Evolutionary conservation across 2,113 vertebrate genomes (phyloP), one percentile per base, ranked within the genome.

Genomic region (Mobula hypostoma): DNA sequence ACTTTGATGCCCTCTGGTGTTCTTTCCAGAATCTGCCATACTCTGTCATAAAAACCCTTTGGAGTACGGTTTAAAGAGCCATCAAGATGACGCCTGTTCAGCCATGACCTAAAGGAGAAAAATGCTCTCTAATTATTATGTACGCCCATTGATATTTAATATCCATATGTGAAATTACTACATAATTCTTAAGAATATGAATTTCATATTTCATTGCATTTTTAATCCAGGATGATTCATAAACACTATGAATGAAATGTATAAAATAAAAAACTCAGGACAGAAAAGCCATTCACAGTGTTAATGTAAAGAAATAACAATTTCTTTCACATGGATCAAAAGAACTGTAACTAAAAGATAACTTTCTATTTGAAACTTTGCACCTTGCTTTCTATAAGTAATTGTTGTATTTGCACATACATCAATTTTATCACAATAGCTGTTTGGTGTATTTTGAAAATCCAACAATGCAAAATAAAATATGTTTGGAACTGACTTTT

Each of bases 1-100:
- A 99, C 98, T 58, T 97, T 77, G 82, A 99, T 96, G 0, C 99
- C 98, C 0, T 98, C 97, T 87, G 97, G 96, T 0, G 99, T 99
- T 94, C 99, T 97, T 95, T 99, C 99, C 95, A 99, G 96, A 95
- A 99, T 99, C 96, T 99, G 98, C 98, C 99, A 99, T 95, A 99
- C 98, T 0, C 98, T 96, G 94, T 99, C 99, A 1, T 99, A 99
- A 95, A 99, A 99, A 0, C 98, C 99, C 0, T 97, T 94, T 0
- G 99, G 98, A 1, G 98, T 99, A 94, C 98, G 96, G 95, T 99
- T 99, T 94, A 99, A 96, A 93, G 97, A 98, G 19, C 99, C 99
- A 0, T 99, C 98, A 0, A 99, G 98, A 96, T 99, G 98, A 93
- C 99, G 98, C 94, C 97, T 97, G 95, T 98, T 97, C 94, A 99